phyloP scores from a whole-genome alignment of 2,113 vertebrate species.

The Uria lomvia region DNA sequence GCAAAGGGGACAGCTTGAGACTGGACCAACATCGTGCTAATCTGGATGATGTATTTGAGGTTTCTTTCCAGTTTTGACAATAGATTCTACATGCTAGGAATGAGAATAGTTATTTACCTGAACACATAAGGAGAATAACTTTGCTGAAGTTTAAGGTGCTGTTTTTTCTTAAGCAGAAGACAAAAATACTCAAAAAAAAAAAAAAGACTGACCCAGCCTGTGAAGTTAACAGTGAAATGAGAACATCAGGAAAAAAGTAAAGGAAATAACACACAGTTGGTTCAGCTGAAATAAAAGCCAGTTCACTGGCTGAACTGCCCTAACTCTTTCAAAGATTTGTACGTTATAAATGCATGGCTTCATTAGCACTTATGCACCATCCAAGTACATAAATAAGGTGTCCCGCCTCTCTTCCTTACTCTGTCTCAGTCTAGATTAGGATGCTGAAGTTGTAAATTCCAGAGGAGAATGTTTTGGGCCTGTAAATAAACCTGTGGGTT shows the following conservation, averaged over 20 bases:
- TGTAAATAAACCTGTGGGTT: slow-evolving; percentile 18
- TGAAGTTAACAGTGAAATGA: background rate
- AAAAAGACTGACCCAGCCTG: background rate
- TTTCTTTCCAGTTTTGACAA: background rate
- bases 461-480: background rate
- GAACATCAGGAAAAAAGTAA: background rate
- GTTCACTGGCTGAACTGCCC: background rate
- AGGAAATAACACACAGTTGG: background rate
- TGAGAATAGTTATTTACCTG: background rate
- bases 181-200: background rate
- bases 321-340: background rate
- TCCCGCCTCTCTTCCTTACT: background rate
- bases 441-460: background rate
- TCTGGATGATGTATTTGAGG: background rate
- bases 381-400: background rate
- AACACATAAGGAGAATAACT: background rate
- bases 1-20: background rate
- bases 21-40: background rate
- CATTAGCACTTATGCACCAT: background rate
- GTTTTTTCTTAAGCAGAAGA: background rate
- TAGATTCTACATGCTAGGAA: background rate
- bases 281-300: background rate
- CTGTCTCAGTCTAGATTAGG: background rate
- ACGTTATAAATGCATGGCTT: background rate
- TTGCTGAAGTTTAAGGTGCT: background rate